These are phyloP conservation scores for Calycopis cecrops DNA, from an alignment of 1,140 invertebrate species.

Conservation along the genomic window DNA sequence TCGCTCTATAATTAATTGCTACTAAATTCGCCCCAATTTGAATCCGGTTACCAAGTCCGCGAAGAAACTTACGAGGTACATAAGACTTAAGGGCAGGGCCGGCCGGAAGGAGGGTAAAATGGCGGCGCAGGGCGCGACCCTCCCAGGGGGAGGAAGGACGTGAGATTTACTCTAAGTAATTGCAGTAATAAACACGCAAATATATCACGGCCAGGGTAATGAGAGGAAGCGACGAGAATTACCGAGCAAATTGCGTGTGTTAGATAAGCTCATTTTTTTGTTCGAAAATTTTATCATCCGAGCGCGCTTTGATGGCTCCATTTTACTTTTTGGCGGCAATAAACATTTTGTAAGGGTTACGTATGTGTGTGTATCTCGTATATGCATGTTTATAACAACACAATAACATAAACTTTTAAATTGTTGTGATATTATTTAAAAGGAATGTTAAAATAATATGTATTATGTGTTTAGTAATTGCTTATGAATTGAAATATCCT, in stretches of 20 bases:
- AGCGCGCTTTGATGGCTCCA: conserved; percentile 28
- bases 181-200: conserved; percentile 76
- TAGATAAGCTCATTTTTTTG: conserved; percentile 70
- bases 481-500: too few relatives aligned
- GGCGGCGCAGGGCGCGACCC: conserved; percentile 67
- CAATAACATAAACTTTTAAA: too few relatives aligned
- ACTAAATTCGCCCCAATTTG: conserved; percentile 74
- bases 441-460: too few relatives aligned
- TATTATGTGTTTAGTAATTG: too few relatives aligned
- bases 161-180: conserved; percentile 77
- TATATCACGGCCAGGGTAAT: conserved; percentile 73
- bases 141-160: conserved; percentile 68
- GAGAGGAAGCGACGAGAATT: conserved; percentile 72
- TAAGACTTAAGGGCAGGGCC: conserved; percentile 73
- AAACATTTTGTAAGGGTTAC: too few relatives aligned
- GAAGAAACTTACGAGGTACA: conserved; percentile 73
- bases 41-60: conserved; percentile 71
- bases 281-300: conserved; percentile 35
- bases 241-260: conserved; percentile 72
- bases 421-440: too few relatives aligned
- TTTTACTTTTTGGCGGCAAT: not conserved
- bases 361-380: too few relatives aligned
- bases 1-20: conserved; percentile 71
- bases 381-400: too few relatives aligned
- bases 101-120: conserved; percentile 70